A percentile compares a stretch with the other conserved stretches of the same genome.
Conservation (phyloP, 2,113 vertebrate genomes). For the Clarias batrachus region DNA sequence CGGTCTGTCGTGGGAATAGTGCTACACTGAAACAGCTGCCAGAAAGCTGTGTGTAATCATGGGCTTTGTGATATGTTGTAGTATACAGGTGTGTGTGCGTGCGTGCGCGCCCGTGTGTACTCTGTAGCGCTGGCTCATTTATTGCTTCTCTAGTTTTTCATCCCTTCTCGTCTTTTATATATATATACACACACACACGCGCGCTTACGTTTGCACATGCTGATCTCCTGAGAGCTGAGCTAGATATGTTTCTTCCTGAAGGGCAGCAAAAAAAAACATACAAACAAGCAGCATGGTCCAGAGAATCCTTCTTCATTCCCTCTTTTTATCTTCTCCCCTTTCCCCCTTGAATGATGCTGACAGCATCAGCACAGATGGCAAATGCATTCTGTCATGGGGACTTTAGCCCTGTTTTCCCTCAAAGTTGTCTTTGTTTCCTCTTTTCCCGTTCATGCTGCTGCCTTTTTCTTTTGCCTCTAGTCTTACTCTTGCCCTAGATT, state of each 20-base stretch:
- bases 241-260: constrained; percentile 27
- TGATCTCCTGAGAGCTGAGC: constrained; percentile 21
- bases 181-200: not conserved
- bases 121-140: not conserved
- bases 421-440: not conserved
- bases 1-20: constrained; percentile 6
- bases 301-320: not conserved
- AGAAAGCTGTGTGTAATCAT: constrained; percentile 46
- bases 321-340: not conserved
- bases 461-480: not conserved
- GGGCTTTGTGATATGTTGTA: constrained; percentile 39
- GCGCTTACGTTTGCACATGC: not conserved
- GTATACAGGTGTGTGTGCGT: constrained; percentile 27
- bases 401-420: not conserved
- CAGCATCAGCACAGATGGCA: constrained; percentile 37
- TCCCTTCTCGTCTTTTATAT: not conserved
- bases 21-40: constrained; percentile 40
- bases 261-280: constrained; percentile 1
- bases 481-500: not conserved
- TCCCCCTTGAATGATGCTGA: not conserved
- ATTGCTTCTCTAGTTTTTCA: not conserved
- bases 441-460: not conserved
- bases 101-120: constrained; percentile 4
- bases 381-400: constrained; percentile 34
- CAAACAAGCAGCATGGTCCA: constrained; percentile 4